phyloP scores from a whole-genome alignment of 2,888 invertebrate species.

The Sabatieria punctata region DNA sequence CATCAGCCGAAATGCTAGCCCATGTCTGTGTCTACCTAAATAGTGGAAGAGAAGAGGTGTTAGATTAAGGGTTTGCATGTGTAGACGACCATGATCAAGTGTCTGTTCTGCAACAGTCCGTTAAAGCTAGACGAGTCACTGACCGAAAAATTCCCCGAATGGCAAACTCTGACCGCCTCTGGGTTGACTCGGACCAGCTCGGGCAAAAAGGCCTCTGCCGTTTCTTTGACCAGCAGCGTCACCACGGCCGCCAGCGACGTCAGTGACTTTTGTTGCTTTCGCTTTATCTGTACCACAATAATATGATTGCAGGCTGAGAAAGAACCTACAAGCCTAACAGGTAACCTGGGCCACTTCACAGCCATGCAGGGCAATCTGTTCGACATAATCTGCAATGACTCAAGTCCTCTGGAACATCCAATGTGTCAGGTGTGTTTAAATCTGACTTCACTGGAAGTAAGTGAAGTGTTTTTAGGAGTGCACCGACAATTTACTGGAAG shows the following conservation, averaged over 20 bases:
- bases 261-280: too few species aligned
- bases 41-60: too few species aligned
- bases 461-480: constrained; percentile 14
- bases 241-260: not conserved
- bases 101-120: constrained; percentile 4
- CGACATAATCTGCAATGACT: constrained; percentile 7
- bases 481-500: constrained; percentile 16
- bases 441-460: not conserved
- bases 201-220: not conserved
- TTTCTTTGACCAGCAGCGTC: not conserved
- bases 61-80: too few species aligned
- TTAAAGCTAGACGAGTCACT: constrained; percentile 4
- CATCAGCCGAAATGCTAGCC: too few species aligned
- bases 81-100: not conserved
- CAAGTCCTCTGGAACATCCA: constrained; percentile 7
- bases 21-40: too few species aligned
- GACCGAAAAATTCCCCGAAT: constrained; percentile 8
- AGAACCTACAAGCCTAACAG: too few species aligned
- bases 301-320: too few species aligned
- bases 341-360: constrained; percentile 9
- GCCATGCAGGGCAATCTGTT: constrained; percentile 8
- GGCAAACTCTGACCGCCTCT: constrained; percentile 2
- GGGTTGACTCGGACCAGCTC: not conserved
- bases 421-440: constrained; percentile 4
- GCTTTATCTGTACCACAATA: too few species aligned